phyloP scores from a whole-genome alignment of 2,888 invertebrate genomes.

The Buathra laborator region DNA sequence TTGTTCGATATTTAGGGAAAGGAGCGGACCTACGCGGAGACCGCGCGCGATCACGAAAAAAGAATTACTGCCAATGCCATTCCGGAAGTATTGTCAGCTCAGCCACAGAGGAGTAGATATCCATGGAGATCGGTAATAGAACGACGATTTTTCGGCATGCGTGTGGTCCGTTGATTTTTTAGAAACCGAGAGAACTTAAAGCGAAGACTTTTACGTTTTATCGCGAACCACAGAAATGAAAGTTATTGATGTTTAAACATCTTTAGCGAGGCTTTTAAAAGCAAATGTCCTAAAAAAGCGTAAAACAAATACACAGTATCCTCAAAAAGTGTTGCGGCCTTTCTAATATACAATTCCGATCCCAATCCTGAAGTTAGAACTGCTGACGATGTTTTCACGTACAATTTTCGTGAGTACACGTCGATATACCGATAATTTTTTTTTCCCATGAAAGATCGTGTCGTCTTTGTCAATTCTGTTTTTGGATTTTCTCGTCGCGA shows the following conservation, averaged over 20 bases:
- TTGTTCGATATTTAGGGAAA: constrained; percentile 67
- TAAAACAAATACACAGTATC: too few species aligned
- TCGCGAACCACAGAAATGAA: not conserved
- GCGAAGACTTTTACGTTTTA: not conserved
- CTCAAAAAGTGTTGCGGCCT: too few species aligned
- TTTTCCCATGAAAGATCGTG: not conserved
- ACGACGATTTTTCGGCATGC: not conserved
- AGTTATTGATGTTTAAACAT: too few species aligned
- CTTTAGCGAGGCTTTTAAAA: not conserved
- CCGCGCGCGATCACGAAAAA: not conserved
- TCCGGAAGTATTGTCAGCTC: constrained; percentile 29
- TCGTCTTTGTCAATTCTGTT: not conserved
- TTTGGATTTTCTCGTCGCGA: not conserved
- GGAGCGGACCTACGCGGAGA: not conserved
- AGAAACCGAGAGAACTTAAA: not conserved
- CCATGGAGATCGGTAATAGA: not conserved
- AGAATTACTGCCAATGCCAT: constrained; percentile 18
- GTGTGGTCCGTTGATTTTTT: constrained; percentile 7
- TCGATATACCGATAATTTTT: not conserved
- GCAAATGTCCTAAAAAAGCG: too few species aligned
- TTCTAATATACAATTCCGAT: too few species aligned
- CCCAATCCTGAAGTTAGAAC: too few species aligned
- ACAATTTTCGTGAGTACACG: too few species aligned
- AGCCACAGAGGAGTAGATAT: not conserved
- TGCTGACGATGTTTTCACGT: not conserved